Base-by-base conservation (phyloP, 2,113 vertebrate genomes). In the Dinomys branickii region DNA sequence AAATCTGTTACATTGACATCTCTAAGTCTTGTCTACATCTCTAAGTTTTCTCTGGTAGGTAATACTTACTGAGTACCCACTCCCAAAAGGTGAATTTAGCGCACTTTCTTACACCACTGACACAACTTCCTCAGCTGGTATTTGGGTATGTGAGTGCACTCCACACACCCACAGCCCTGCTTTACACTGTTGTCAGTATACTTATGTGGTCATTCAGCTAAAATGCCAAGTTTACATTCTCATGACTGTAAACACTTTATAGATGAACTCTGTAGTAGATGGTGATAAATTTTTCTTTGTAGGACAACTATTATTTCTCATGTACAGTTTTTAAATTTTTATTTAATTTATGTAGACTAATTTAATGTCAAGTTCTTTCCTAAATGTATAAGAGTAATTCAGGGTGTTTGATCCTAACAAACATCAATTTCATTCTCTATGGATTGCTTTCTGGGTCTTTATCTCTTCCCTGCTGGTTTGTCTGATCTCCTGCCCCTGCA, bases 181-280 rank as follows among this genome's bases (percentile, higher is more conserved):
- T 12, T 71, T 77, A 30, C 5, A 1, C 35, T 77, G 30, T 56
- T 13, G 19, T 89, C 33, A 24, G 5, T 85, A 28, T 41, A 67
- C 67, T 75, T 38, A 33, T 33, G 22, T 20, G 75, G 19, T 75
- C 85, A 61, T 63, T 88, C 56, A 35, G 52, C 3, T 52, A 50
- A 88, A n/a, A n/a, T 41, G 19, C 13, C 41, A 26, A 22, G 56
- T 81, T 96, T 80, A 73, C 13, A 28, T 88, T 56, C 33, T 63
- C 47, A 38, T 59, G n/a, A 91, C 54, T 54, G 38, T 47, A 61
- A 73, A 88, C 85, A 75, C 0, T 58, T 73, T 28, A n/a, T 80
- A 80, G 5, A 33, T 91, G 59, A 88, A 17, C 33, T 96, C 61
- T 86, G 14, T 91, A 58, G 50, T 75, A 86, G 75, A 77, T 9